Percentiles rank a stretch among this genome's conserved stretches.
Evolutionary conservation across 2,797 vertebrate genomes (phyloP).

Genomic region (Florisuga fusca): DNA sequence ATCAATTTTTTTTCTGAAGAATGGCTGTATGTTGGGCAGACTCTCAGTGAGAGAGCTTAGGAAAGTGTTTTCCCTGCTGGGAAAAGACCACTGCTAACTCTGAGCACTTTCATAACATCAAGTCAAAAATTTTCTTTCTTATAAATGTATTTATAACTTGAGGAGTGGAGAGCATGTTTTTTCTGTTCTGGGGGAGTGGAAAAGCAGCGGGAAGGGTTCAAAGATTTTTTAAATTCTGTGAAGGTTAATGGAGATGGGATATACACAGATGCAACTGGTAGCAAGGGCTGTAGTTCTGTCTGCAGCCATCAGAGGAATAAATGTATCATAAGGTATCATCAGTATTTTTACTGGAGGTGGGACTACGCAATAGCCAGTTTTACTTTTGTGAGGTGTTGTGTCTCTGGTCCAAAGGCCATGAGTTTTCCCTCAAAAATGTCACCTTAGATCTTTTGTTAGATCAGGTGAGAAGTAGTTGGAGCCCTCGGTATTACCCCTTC

Average conservation of each 20-base stretch:
- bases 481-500: background rate
- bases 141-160: background rate
- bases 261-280: background rate
- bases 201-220: conserved; percentile 2
- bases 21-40: background rate
- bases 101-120: background rate
- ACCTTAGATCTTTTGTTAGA: background rate
- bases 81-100: background rate
- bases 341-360: background rate
- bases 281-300: background rate
- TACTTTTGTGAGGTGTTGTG: background rate
- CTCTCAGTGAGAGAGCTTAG: background rate
- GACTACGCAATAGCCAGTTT: background rate
- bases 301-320: background rate
- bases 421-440: background rate
- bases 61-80: background rate
- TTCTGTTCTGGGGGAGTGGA: background rate
- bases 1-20: background rate
- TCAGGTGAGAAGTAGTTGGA: background rate
- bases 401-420: background rate
- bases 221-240: background rate
- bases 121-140: background rate
- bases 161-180: background rate
- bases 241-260: background rate
- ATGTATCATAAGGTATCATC: fast-evolving